Base-by-base conservation (phyloP, 2,113 vertebrate species). In the Tamias sibiricus region DNA sequence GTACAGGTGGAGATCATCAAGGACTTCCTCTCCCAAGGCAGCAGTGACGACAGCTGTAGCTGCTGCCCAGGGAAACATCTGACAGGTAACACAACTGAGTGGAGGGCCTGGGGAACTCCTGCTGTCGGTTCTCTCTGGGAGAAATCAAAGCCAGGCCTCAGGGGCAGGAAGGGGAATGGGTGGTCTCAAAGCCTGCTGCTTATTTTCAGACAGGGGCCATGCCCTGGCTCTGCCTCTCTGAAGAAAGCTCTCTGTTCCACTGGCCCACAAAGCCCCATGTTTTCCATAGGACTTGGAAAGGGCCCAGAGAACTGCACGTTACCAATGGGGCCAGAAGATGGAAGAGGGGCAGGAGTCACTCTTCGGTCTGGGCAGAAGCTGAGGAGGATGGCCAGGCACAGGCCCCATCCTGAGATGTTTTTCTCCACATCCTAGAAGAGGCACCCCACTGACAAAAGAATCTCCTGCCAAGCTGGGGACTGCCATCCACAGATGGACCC, bases 101-200 rank as follows among this genome's bases (percentile, higher is more conserved):
- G 8, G 40, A 72, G 49, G 37, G 75, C 72, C 35, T 68, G 26
- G 2, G 14, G 77, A 83, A 37, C 84, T 24, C 54, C 40, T 44
- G 10, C 3, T 8, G 30, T 59, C 42, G 52, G 2, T 64, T 42
- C 59, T 8, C 40, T 79, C 10, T 14, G 52, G 74, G 84, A 40
- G n/a, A 42, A 81, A 42, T n/a, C 13, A 32, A 49, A 68, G 35
- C n/a, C 2, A 26, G 42, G 57, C n/a, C 91, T 76, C 28, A 26
- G 0, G 8, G 66, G 12, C 59, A 94, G 30, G 1, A 40, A 79
- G 52, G 26, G 35, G 37, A 37, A 35, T 13, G 0, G 10, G 4
- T n/a, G 47, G 57, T 52, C 75, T 49, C 90, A 76, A 83, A 94
- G 68, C 44, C 42, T 52, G 32, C 54, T 87, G 28, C 28, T 95